A percentile compares a stretch with the other conserved stretches of the same genome.
These are phyloP conservation scores for Rhizoglyphus robini DNA, from an alignment of 1,140 invertebrate species.

Conservation along the genomic window DNA sequence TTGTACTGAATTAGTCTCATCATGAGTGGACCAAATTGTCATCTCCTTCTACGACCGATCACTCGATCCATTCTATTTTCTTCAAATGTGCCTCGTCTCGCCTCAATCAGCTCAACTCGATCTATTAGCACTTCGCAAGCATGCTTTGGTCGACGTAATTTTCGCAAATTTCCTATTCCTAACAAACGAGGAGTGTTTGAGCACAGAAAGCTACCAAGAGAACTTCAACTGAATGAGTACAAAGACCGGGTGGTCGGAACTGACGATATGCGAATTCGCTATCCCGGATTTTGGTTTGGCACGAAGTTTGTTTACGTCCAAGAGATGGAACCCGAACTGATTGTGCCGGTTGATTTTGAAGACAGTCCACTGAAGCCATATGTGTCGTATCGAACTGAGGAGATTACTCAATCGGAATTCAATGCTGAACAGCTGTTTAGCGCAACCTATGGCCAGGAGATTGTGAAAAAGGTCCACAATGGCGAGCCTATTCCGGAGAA, in stretches of 20 bases:
- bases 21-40: neutral
- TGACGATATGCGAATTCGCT: slow-evolving; percentile 18
- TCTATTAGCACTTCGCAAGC: neutral
- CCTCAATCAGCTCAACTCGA: neutral
- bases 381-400: slow-evolving; percentile 64
- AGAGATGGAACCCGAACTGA: slow-evolving; percentile 82
- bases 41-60: neutral
- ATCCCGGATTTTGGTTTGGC: slow-evolving; percentile 22
- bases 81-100: too few species aligned
- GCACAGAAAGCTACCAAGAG: slow-evolving; percentile 9
- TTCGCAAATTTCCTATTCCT: slow-evolving; percentile 21
- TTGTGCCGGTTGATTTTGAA: slow-evolving; percentile 70
- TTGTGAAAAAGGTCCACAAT: slow-evolving; percentile 56
- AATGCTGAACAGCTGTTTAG: slow-evolving; percentile 71
- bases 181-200: slow-evolving; percentile 21
- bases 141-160: slow-evolving; percentile 9
- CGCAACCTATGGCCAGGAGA: slow-evolving; percentile 63
- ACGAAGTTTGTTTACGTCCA: slow-evolving; percentile 45
- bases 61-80: too few species aligned
- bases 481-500: slow-evolving; percentile 28
- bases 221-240: slow-evolving; percentile 19
- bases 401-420: slow-evolving; percentile 60
- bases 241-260: neutral
- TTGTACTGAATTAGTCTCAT: too few species aligned
- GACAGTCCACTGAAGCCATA: slow-evolving; percentile 72